Evolutionary conservation across 2,888 invertebrate genomes (phyloP).

Genomic region (Hirtodrosophila trivittata): DNA sequence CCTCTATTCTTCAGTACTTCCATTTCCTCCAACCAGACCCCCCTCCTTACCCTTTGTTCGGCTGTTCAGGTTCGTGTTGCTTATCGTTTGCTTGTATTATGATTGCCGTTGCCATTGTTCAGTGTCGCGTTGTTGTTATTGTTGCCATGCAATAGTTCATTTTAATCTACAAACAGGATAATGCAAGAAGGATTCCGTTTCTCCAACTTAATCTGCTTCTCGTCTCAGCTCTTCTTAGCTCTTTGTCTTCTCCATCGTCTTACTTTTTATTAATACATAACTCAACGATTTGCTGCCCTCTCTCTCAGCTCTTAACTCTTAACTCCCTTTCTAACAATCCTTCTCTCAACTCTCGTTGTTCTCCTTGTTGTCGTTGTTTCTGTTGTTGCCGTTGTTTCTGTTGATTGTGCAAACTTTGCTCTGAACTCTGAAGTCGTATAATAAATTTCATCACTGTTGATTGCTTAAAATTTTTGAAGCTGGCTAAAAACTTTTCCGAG

Average conservation of each 20-base stretch:
- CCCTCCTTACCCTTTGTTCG: constrained; percentile 28
- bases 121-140: constrained; percentile 40
- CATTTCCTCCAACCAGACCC: background rate
- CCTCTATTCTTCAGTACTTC: constrained; percentile 39
- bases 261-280: constrained; percentile 59
- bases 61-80: constrained; percentile 68
- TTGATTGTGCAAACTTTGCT: constrained; percentile 61
- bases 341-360: constrained; percentile 1
- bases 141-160: constrained; percentile 76
- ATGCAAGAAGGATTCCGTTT: constrained; percentile 75
- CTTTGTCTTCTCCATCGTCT: constrained; percentile 58
- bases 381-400: constrained; percentile 34
- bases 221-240: constrained; percentile 19
- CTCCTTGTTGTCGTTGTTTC: constrained; percentile 11
- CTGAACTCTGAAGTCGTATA: constrained; percentile 55
- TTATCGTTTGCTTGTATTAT: constrained; percentile 74
- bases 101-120: constrained; percentile 71
- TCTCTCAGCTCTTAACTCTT: constrained; percentile 2
- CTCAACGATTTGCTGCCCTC: constrained; percentile 47
- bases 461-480: constrained; percentile 50
- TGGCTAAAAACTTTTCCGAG: constrained; percentile 45
- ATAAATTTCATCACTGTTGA: constrained; percentile 72
- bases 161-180: constrained; percentile 78
- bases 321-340: background rate
- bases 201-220: constrained; percentile 16